Percentiles rank a stretch among this genome's conserved stretches.
Conservation (phyloP, 2,888 invertebrate species). For the Apodemia duryi region DNA sequence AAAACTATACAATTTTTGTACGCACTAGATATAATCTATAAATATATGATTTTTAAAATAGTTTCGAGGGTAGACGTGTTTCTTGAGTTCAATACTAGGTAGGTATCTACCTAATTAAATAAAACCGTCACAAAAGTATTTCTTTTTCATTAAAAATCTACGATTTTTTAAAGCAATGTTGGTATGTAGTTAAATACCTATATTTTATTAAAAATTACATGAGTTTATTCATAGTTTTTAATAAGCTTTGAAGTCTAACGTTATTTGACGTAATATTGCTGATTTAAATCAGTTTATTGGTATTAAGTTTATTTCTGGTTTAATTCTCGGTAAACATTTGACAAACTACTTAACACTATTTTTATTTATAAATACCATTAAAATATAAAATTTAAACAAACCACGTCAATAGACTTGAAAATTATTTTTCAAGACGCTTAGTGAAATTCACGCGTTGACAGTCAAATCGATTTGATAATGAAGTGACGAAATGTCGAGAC, state of each 20-base stretch:
- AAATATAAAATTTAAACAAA: conserved; percentile 2
- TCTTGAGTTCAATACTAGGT: too few species aligned
- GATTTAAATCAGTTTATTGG: background rate
- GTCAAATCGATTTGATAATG: conserved; percentile 46
- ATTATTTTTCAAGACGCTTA: conserved; percentile 18
- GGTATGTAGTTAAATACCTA: too few species aligned
- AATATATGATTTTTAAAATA: too few species aligned
- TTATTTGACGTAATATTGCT: background rate
- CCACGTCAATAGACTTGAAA: conserved; percentile 9
- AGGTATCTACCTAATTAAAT: too few species aligned
- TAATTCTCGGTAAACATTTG: background rate
- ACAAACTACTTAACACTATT: background rate
- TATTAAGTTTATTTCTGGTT: background rate
- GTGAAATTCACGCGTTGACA: conserved; percentile 39
- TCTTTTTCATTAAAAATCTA: too few species aligned
- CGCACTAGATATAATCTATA: too few species aligned
- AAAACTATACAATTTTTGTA: too few species aligned
- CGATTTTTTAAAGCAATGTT: too few species aligned
- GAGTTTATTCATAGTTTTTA: background rate
- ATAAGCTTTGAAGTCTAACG: background rate
- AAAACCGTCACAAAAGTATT: too few species aligned
- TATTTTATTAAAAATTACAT: too few species aligned
- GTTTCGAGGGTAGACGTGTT: too few species aligned
- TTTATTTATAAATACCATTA: conserved; percentile 6
- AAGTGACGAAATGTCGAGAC: conserved; percentile 43